Conservation (phyloP, 2,113 vertebrate genomes). For the Tragelaphus scriptus region DNA sequence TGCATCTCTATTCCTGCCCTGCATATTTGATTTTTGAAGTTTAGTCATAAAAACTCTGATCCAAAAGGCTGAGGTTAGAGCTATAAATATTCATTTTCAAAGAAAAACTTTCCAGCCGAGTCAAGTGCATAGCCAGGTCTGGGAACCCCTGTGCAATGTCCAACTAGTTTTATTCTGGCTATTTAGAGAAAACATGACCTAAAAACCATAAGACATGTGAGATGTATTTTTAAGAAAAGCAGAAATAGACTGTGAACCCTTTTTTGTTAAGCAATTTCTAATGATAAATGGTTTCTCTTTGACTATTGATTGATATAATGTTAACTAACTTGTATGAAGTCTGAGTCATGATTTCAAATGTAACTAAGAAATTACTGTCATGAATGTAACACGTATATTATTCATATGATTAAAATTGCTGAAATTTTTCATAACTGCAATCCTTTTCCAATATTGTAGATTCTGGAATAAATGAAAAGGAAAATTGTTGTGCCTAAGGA, state of each 20-base stretch:
- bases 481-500: background rate
- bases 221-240: background rate
- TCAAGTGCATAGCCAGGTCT: background rate
- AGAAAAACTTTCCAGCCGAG: background rate
- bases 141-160: background rate
- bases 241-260: background rate
- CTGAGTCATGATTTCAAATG: background rate
- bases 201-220: background rate
- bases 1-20: background rate
- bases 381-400: background rate
- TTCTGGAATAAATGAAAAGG: background rate
- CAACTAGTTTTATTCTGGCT: background rate
- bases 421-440: background rate
- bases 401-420: constrained; percentile 18
- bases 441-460: background rate
- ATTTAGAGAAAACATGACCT: background rate
- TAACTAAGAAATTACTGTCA: background rate
- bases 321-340: background rate
- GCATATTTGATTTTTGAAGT: background rate
- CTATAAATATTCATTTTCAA: background rate
- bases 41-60: background rate
- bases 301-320: background rate
- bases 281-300: background rate
- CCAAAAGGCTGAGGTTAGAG: background rate
- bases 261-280: background rate